Evolutionary conservation across 2,888 invertebrate species (phyloP).

Genomic region (Cantharis lateralis): DNA sequence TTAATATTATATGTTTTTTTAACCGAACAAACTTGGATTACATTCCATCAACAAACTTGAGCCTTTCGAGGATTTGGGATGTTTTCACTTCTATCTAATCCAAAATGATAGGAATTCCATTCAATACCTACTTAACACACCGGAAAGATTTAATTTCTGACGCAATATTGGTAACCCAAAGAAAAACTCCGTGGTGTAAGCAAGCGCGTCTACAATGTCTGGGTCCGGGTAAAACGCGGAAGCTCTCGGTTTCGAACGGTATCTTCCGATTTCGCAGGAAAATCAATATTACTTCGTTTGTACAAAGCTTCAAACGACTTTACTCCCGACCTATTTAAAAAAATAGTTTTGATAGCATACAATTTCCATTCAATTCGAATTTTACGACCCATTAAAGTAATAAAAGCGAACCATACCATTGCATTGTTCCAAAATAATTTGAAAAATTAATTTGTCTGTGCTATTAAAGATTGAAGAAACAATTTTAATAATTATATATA

Average conservation of each 20-base stretch:
- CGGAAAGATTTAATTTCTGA: constrained; percentile 5
- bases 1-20: background rate
- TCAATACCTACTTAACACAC: background rate
- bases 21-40: background rate
- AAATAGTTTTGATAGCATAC: constrained; percentile 29
- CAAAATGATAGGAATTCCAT: background rate
- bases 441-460: background rate
- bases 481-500: background rate
- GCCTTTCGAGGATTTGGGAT: background rate
- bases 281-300: constrained; percentile 24
- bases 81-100: background rate
- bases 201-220: constrained; percentile 45
- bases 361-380: background rate
- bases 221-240: constrained; percentile 46
- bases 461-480: background rate
- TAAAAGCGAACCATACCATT: no score
- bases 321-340: constrained; percentile 28
- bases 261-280: constrained; percentile 15
- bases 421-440: background rate
- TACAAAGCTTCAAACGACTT: constrained; percentile 17
- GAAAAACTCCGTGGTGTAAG: constrained; percentile 30
- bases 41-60: background rate
- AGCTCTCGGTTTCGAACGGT: constrained; percentile 34
- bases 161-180: constrained; percentile 21
- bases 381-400: background rate